A percentile compares a stretch with the other conserved stretches of the same genome.
Conservation (phyloP, 2,797 vertebrate species). For the Caiman crocodilus region DNA sequence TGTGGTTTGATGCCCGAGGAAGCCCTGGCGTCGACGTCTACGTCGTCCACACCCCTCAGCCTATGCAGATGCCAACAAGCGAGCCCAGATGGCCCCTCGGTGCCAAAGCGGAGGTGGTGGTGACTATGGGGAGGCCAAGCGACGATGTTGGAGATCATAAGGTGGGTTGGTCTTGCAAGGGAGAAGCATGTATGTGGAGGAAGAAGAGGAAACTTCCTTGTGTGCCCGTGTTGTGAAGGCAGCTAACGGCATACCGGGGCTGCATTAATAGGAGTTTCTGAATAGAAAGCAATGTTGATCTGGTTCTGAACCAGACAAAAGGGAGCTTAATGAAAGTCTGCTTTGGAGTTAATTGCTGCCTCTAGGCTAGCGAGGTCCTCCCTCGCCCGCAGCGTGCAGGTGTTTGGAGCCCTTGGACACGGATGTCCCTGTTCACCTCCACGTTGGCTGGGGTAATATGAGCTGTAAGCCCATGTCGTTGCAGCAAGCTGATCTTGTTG, state of each 20-base stretch:
- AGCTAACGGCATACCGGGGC: no score
- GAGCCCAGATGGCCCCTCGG: slow-evolving; percentile 59
- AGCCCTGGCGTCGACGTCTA: slow-evolving; percentile 14
- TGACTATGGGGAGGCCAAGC: slow-evolving; percentile 41
- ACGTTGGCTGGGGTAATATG: neutral
- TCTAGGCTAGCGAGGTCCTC: neutral
- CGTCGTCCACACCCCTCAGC: neutral
- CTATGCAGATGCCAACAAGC: slow-evolving; percentile 13
- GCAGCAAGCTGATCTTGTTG: neutral
- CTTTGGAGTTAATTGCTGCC: no score
- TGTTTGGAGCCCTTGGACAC: no score
- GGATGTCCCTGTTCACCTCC: no score
- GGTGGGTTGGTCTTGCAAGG: slow-evolving; percentile 39
- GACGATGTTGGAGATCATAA: slow-evolving; percentile 40
- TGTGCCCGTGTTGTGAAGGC: no score
- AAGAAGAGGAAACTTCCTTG: neutral
- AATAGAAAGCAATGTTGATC: neutral
- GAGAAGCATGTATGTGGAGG: neutral
- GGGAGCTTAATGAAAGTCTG: neutral
- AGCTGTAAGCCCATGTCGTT: neutral
- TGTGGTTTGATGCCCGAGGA: slow-evolving; percentile 47
- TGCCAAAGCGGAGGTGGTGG: neutral
- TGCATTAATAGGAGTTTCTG: no score
- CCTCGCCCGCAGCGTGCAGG: no score
- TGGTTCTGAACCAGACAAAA: neutral